Evolutionary conservation across 1,140 invertebrate species (phyloP).

Genomic region (Diuraphis noxia): DNA sequence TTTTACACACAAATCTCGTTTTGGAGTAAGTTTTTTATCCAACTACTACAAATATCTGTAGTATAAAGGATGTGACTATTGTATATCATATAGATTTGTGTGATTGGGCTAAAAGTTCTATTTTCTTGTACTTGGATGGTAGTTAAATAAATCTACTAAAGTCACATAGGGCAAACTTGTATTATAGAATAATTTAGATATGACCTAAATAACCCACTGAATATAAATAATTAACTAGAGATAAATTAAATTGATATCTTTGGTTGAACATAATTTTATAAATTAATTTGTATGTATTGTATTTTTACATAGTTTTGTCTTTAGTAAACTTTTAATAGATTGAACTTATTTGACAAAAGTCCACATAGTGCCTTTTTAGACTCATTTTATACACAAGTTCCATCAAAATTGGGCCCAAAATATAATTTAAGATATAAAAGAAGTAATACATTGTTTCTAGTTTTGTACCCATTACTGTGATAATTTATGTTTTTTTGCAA

Average conservation of each 20-base stretch:
- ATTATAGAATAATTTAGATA: neutral
- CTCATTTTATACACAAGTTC: constrained; percentile 39
- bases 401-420: constrained; percentile 7
- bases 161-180: neutral
- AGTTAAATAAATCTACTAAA: neutral
- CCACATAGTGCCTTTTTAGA: constrained; percentile 40
- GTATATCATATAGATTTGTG: neutral
- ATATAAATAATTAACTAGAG: neutral
- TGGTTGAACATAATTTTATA: constrained; percentile 4
- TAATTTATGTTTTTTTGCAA: constrained; percentile 40
- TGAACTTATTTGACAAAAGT: neutral
- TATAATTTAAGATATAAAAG: constrained; percentile 21
- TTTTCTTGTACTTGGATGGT: neutral
- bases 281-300: constrained; percentile 27
- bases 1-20: neutral
- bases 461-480: constrained; percentile 51
- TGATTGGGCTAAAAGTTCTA: neutral
- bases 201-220: neutral
- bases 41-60: neutral
- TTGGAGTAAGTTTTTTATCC: neutral
- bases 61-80: neutral
- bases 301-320: constrained; percentile 42
- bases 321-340: constrained; percentile 30
- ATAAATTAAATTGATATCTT: constrained; percentile 15
- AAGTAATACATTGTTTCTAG: neutral